Conservation (phyloP, 2,797 vertebrate genomes). For the Petrocephalus sullivani region DNA sequence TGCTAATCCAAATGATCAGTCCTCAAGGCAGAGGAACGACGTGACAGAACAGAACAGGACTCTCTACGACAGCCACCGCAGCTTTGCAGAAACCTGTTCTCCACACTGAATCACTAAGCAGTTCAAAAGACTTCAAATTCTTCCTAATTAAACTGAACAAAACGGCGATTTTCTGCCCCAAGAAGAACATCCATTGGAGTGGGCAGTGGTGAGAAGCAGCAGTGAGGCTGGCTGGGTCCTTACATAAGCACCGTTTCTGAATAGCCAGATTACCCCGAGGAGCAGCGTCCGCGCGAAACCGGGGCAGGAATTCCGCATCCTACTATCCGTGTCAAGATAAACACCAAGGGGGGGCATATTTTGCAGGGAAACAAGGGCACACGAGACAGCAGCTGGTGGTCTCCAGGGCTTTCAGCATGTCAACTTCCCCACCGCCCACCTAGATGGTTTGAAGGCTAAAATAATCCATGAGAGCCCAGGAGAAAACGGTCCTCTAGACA, state of each 20-base stretch:
- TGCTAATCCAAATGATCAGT: neutral
- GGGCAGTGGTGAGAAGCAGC: neutral
- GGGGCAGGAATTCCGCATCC: neutral
- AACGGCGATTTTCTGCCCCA: neutral
- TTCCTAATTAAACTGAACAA: neutral
- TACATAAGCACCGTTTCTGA: neutral
- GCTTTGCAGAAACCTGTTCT: neutral
- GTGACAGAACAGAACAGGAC: neutral
- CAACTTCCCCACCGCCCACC: neutral
- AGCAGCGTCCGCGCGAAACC: neutral
- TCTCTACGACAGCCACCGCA: neutral
- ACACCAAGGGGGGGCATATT: neutral
- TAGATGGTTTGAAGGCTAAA: neutral
- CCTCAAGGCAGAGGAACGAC: neutral
- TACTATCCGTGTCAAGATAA: neutral
- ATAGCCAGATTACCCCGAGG: neutral
- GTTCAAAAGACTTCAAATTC: neutral
- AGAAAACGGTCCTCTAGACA: neutral
- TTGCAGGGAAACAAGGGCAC: neutral
- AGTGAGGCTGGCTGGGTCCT: neutral
- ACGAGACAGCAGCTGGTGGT: neutral
- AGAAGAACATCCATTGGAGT: neutral
- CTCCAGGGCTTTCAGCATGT: neutral
- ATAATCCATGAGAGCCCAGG: neutral
- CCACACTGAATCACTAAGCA: neutral